phyloP scores from a whole-genome alignment of 2,797 vertebrate genomes.

The Cossypha polioptera region DNA sequence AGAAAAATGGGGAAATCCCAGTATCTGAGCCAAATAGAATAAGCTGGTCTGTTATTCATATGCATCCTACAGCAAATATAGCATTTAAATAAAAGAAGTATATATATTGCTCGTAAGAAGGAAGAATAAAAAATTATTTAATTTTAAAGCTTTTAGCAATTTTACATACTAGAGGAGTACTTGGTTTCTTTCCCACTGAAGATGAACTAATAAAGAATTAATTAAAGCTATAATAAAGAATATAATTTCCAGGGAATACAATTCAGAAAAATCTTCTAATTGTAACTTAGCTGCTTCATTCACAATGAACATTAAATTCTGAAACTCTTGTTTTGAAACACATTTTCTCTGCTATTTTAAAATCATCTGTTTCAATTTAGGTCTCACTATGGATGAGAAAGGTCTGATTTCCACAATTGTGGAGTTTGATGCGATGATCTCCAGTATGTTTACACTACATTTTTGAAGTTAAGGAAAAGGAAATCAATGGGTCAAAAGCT shows the following conservation, averaged over 20 bases:
- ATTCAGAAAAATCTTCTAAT: not conserved
- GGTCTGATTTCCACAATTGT: not conserved
- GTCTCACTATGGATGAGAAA: not conserved
- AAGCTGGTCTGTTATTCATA: not conserved
- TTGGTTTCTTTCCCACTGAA: not conserved
- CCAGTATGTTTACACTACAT: not conserved
- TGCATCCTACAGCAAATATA: not conserved
- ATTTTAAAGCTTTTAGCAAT: not conserved
- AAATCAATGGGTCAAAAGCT: not conserved
- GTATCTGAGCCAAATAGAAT: not conserved
- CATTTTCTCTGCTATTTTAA: not conserved
- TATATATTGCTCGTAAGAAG: not conserved
- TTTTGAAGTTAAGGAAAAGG: not conserved
- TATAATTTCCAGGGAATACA: not conserved
- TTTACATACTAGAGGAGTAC: not conserved
- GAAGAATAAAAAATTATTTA: not conserved
- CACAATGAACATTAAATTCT: not conserved
- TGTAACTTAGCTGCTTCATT: not conserved
- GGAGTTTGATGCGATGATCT: not conserved
- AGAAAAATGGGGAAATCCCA: not conserved
- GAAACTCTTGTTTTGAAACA: not conserved
- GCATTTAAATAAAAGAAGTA: not conserved
- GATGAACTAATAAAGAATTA: not conserved
- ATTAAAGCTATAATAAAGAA: not conserved
- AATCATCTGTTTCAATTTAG: not conserved